These are phyloP conservation scores for Crenuchus spilurus DNA, from an alignment of 2,797 vertebrate genomes.

Conservation along the genomic window DNA sequence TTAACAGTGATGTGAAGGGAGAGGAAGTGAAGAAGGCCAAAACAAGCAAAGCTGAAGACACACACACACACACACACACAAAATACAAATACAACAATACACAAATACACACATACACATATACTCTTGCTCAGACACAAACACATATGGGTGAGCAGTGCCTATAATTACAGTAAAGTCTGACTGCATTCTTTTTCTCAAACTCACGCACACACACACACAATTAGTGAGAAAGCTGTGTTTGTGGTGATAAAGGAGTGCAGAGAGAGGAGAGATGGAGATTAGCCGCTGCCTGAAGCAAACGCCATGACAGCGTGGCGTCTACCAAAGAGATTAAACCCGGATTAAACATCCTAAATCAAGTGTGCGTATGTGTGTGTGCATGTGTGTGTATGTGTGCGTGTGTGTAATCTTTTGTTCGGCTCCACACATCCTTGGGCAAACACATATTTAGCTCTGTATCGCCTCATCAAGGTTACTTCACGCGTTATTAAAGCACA, in stretches of 20 bases:
- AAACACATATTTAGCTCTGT: slow-evolving; percentile 44
- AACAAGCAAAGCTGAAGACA: background rate
- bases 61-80: slow-evolving; percentile 10
- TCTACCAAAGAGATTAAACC: slow-evolving; percentile 63
- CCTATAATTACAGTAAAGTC: slow-evolving; percentile 23
- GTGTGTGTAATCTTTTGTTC: slow-evolving; percentile 43
- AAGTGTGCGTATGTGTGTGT: slow-evolving; percentile 35
- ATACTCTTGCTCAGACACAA: background rate
- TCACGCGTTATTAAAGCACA: slow-evolving; percentile 40
- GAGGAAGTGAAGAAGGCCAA: slow-evolving; percentile 18
- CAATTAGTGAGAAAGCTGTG: slow-evolving; percentile 9
- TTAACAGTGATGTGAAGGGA: slow-evolving; percentile 38
- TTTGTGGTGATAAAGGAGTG: slow-evolving; percentile 47
- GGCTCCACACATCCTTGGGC: slow-evolving; percentile 36
- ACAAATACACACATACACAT: slow-evolving; percentile 2
- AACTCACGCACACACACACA: slow-evolving; percentile 9
- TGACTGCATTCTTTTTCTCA: slow-evolving; percentile 32
- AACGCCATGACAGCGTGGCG: slow-evolving; percentile 58
- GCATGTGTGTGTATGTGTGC: slow-evolving; percentile 3
- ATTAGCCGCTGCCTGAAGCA: slow-evolving; percentile 57
- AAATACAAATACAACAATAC: too few relatives aligned
- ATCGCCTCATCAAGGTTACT: slow-evolving; percentile 49
- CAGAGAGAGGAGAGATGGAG: slow-evolving; percentile 40
- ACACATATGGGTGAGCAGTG: slow-evolving; percentile 9
- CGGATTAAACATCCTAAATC: slow-evolving; percentile 59